Evolutionary conservation across 2,113 vertebrate genomes (phyloP).

Genomic region (Vulpes vulpes): DNA sequence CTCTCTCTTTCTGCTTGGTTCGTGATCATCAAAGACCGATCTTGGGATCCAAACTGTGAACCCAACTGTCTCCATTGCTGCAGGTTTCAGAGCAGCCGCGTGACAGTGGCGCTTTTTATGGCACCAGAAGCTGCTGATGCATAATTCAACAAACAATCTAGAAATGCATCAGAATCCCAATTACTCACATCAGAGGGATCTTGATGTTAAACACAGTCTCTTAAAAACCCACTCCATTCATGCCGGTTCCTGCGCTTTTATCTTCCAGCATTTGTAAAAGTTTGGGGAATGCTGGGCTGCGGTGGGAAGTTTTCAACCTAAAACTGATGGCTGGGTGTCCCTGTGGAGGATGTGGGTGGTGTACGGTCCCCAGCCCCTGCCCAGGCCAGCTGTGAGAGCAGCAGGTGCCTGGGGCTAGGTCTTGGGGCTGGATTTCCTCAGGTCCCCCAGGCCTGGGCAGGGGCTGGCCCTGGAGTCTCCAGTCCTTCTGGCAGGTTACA

Average conservation of each 20-base stretch:
- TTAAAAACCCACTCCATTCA: constrained; percentile 66
- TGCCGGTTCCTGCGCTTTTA: constrained; percentile 24
- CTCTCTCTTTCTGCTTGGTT: constrained; percentile 32
- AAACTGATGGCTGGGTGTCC: neutral
- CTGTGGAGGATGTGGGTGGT: neutral
- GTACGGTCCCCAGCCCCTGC: neutral
- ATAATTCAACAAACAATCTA: constrained; percentile 80
- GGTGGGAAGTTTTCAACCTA: neutral
- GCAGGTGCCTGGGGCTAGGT: neutral
- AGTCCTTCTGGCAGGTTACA: neutral
- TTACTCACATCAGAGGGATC: constrained; percentile 22
- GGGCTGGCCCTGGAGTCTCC: neutral
- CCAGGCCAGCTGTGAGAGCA: constrained; percentile 43
- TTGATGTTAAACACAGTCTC: constrained; percentile 61
- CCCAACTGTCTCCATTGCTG: constrained; percentile 56
- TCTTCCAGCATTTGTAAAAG: constrained; percentile 31
- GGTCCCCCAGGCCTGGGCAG: neutral
- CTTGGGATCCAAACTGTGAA: constrained; percentile 10
- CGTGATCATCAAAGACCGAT: constrained; percentile 29
- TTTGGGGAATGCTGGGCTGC: neutral
- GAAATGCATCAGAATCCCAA: constrained; percentile 68
- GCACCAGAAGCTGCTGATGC: constrained; percentile 69
- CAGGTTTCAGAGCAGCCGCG: constrained; percentile 46
- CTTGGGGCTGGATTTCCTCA: neutral
- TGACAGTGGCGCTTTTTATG: neutral